These are phyloP conservation scores for Melanostoma mellinum DNA, from an alignment of 2,888 invertebrate genomes.

Conservation along the genomic window DNA sequence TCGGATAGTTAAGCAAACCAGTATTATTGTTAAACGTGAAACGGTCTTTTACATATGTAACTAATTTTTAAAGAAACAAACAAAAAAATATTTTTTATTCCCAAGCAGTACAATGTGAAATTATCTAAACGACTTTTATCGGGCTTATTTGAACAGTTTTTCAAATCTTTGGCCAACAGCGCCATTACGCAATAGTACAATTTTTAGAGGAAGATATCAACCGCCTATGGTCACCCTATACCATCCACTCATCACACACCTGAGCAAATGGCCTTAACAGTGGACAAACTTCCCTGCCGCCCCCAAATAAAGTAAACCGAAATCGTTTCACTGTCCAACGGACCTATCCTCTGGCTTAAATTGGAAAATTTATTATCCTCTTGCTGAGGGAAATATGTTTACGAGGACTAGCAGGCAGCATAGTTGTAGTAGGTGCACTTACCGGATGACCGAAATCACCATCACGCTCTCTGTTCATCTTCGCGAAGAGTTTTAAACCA, in stretches of 20 bases:
- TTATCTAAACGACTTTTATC: no score
- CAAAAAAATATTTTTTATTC: no score
- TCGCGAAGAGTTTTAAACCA: slow-evolving; percentile 24
- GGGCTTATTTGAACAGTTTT: no score
- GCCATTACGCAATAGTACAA: no score
- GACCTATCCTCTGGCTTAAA: slow-evolving; percentile 59
- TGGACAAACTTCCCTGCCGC: slow-evolving; percentile 15
- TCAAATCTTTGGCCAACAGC: no score
- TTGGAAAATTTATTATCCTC: slow-evolving; percentile 73
- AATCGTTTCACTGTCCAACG: slow-evolving; percentile 45
- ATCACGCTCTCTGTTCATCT: slow-evolving; percentile 47
- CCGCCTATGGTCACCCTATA: slow-evolving; percentile 10
- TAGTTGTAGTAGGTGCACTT: slow-evolving; percentile 72
- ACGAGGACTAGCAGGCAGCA: slow-evolving; percentile 40
- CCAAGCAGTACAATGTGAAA: no score
- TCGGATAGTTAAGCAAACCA: no score
- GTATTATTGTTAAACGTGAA: no score
- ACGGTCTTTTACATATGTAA: no score
- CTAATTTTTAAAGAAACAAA: no score
- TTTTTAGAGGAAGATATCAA: no score
- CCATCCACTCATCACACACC: slow-evolving; percentile 1
- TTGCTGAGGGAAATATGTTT: slow-evolving; percentile 69
- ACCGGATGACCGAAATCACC: slow-evolving; percentile 65
- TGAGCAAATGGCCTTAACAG: slow-evolving; percentile 17
- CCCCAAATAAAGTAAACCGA: slow-evolving; percentile 38